Evolutionary conservation across 2,797 vertebrate species (phyloP).

Genomic region (Valencia hispanica): DNA sequence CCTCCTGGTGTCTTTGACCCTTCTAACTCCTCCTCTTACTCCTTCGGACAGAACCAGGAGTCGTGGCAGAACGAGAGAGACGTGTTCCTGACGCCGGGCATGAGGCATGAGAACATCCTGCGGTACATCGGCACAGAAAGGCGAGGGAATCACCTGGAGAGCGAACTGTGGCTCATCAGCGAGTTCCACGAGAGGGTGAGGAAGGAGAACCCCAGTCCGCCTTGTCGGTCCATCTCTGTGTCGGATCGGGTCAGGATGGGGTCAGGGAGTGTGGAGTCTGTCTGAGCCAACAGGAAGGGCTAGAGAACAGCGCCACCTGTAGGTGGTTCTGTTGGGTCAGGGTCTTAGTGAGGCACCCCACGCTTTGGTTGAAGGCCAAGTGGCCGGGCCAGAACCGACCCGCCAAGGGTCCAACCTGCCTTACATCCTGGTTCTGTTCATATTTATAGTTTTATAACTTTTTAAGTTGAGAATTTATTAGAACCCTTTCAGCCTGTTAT

Average conservation of each 20-base stretch:
- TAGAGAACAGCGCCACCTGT: neutral
- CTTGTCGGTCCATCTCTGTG: neutral
- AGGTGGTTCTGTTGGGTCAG: neutral
- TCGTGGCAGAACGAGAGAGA: constrained; percentile 93
- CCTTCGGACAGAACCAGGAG: constrained; percentile 85
- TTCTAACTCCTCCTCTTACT: neutral
- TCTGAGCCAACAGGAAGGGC: too few species aligned
- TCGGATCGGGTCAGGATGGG: neutral
- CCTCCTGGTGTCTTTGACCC: rapidly evolving
- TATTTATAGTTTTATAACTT: too few species aligned
- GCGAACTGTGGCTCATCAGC: constrained; percentile 93
- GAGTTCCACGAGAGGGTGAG: constrained; percentile 93
- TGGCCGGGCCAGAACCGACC: too few species aligned
- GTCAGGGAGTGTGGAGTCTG: too few species aligned
- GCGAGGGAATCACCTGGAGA: constrained; percentile 88
- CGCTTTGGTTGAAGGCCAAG: too few species aligned
- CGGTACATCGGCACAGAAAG: constrained; percentile 90
- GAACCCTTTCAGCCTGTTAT: too few species aligned
- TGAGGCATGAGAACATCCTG: constrained; percentile 94
- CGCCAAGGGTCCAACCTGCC: too few species aligned
- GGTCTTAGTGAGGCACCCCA: too few species aligned
- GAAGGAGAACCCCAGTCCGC: neutral
- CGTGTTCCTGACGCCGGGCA: constrained; percentile 89
- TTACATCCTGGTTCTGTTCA: too few species aligned
- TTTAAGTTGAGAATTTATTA: too few species aligned